Evolutionary conservation across 2,113 vertebrate genomes (phyloP).

Genomic region (Micromys minutus): DNA sequence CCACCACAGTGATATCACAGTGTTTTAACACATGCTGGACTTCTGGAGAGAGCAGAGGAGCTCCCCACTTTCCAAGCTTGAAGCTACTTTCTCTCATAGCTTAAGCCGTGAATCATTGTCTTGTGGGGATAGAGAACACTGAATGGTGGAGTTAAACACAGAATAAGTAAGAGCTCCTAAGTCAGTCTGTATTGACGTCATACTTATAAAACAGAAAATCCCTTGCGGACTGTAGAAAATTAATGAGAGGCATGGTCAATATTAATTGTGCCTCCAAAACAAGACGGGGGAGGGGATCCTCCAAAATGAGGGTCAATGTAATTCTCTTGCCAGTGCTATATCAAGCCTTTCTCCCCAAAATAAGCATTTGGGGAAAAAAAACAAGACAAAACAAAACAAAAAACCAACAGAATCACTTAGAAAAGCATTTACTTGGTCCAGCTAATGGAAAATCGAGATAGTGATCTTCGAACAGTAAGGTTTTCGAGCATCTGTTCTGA

Average conservation of each 20-base stretch:
- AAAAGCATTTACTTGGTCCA: slow-evolving; percentile 84
- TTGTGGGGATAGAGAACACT: background rate
- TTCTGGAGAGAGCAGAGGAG: background rate
- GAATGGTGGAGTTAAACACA: slow-evolving; percentile 58
- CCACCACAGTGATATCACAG: slow-evolving; percentile 53
- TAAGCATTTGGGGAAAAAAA: slow-evolving; percentile 55
- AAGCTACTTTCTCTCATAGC: slow-evolving; percentile 32
- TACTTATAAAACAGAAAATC: slow-evolving; percentile 76
- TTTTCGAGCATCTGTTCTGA: slow-evolving; percentile 83
- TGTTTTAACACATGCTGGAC: background rate
- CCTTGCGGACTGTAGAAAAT: slow-evolving; percentile 76
- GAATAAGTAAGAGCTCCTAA: slow-evolving; percentile 71
- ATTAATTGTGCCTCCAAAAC: slow-evolving; percentile 79
- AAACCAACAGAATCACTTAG: slow-evolving; percentile 82
- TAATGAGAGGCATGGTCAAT: slow-evolving; percentile 77
- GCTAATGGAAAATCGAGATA: slow-evolving; percentile 87
- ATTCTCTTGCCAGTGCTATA: slow-evolving; percentile 73
- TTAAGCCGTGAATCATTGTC: slow-evolving; percentile 61
- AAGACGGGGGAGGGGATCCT: slow-evolving; percentile 62
- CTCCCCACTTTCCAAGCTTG: background rate
- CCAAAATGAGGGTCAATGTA: slow-evolving; percentile 77
- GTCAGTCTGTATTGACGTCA: slow-evolving; percentile 68
- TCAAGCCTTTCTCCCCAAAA: slow-evolving; percentile 79
- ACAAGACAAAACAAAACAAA: background rate
- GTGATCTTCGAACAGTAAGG: slow-evolving; percentile 84